A percentile compares a stretch with the other conserved stretches of the same genome.
Evolutionary conservation across 2,797 vertebrate species (phyloP).

Genomic region (Florisuga fusca): DNA sequence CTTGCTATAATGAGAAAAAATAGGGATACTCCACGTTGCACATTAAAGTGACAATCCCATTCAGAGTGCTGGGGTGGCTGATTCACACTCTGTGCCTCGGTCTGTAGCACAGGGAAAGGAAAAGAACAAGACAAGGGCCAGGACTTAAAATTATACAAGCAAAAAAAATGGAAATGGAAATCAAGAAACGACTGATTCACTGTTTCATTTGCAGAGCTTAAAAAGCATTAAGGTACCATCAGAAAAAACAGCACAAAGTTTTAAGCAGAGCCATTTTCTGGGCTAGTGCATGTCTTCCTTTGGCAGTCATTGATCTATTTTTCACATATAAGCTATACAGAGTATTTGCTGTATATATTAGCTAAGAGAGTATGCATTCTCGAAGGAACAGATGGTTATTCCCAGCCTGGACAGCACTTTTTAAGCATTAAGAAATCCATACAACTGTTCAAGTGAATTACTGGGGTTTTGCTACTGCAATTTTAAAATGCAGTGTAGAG

Average conservation of each 20-base stretch:
- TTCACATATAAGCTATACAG: neutral
- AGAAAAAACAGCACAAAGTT: neutral
- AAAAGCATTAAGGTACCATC: neutral
- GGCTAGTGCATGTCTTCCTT: neutral
- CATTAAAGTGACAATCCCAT: constrained; percentile 59
- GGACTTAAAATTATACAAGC: constrained; percentile 44
- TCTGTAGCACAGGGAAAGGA: neutral
- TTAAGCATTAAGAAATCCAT: constrained; percentile 58
- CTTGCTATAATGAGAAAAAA: constrained; percentile 52
- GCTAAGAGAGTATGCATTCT: constrained; percentile 18
- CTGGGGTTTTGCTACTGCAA: neutral
- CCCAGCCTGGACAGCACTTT: constrained; percentile 36
- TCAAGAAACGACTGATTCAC: constrained; percentile 6
- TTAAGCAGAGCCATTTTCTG: constrained; percentile 14
- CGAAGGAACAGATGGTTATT: constrained; percentile 38
- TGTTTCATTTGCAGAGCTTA: constrained; percentile 28
- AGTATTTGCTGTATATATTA: constrained; percentile 22
- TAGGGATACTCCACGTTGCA: constrained; percentile 41
- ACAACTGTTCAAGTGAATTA: constrained; percentile 48
- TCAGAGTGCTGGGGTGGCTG: neutral
- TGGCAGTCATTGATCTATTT: constrained; percentile 16
- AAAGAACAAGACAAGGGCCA: constrained; percentile 16
- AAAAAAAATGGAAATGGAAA: constrained; percentile 18
- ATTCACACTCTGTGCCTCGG: neutral
- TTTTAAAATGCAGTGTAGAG: neutral